Evolutionary conservation across 2,888 invertebrate species (phyloP).

Genomic region (Andrena haemorrhoa): DNA sequence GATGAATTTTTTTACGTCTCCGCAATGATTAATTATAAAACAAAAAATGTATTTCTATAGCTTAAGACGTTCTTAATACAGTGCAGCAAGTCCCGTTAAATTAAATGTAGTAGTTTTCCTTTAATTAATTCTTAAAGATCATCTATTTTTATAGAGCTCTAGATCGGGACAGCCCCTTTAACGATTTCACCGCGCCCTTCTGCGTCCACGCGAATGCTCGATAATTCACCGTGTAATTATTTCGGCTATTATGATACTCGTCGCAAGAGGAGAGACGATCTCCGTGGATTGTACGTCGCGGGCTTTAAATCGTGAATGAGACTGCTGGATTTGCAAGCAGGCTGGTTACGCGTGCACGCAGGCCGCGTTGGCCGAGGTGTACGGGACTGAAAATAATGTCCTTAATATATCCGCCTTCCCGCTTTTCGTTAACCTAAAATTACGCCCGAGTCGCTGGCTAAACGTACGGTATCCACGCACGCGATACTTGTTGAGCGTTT

Average conservation of each 20-base stretch:
- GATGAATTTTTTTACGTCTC: too few relatives aligned
- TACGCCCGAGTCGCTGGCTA: conserved; percentile 19
- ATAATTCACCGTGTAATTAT: conserved; percentile 25
- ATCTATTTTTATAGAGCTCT: too few relatives aligned
- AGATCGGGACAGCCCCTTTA: background rate
- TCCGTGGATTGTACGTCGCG: background rate
- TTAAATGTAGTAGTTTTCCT: too few relatives aligned
- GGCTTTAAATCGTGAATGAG: background rate
- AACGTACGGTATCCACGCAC: conserved; percentile 32
- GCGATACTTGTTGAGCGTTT: conserved; percentile 53
- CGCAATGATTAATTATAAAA: too few relatives aligned
- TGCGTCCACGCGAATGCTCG: background rate
- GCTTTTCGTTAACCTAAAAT: conserved; percentile 51
- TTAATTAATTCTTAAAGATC: too few relatives aligned
- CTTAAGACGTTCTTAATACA: too few relatives aligned
- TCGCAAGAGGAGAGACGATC: background rate
- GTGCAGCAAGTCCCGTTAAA: too few relatives aligned
- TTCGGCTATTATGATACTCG: conserved; percentile 3
- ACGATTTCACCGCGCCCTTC: conserved; percentile 30
- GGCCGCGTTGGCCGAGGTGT: too few relatives aligned
- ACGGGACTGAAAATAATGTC: conserved; percentile 5
- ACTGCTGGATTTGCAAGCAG: too few relatives aligned
- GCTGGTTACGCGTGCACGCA: too few relatives aligned
- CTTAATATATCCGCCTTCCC: conserved; percentile 28
- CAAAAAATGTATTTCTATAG: too few relatives aligned